A percentile compares a stretch with the other conserved stretches of the same genome.
phyloP scores from a whole-genome alignment of 1,140 invertebrate genomes.

The Pseudomyrmex cubaensis region DNA sequence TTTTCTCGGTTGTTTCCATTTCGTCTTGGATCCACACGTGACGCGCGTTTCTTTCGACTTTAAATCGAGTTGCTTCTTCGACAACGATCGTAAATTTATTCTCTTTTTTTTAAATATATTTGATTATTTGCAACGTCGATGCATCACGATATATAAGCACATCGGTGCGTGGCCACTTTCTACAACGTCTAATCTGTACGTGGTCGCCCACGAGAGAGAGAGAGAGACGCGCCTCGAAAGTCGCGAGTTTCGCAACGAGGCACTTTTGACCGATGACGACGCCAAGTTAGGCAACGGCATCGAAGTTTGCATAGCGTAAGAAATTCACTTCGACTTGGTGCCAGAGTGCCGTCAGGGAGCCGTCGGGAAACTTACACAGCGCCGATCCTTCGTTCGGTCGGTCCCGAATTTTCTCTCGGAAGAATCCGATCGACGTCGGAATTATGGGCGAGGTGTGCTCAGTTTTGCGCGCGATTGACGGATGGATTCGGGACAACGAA shows the following conservation, averaged over 20 bases:
- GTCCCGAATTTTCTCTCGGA: constrained; percentile 19
- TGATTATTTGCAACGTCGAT: neutral
- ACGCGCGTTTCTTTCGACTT: no score
- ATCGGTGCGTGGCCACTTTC: no score
- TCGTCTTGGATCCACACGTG: no score
- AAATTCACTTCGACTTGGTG: neutral
- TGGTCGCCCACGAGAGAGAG: neutral
- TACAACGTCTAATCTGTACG: neutral
- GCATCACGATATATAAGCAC: neutral
- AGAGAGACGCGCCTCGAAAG: neutral
- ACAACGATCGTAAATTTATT: no score
- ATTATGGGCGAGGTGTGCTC: constrained; percentile 62
- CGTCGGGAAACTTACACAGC: neutral
- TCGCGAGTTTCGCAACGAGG: constrained; percentile 60
- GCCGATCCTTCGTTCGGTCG: constrained; percentile 56
- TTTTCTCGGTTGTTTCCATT: no score
- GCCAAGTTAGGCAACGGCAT: constrained; percentile 69
- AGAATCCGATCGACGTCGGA: neutral
- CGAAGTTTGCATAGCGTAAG: constrained; percentile 43
- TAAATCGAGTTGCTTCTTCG: no score
- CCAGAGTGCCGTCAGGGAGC: neutral
- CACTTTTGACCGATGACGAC: constrained; percentile 74
- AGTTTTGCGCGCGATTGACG: constrained; percentile 32
- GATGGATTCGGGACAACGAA: neutral
- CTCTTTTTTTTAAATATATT: neutral